Evolutionary conservation across 92 coral and sea anemone species (phyloP), one percentile per base, ranked within the genome.

Genomic region (Metridium senile): DNA sequence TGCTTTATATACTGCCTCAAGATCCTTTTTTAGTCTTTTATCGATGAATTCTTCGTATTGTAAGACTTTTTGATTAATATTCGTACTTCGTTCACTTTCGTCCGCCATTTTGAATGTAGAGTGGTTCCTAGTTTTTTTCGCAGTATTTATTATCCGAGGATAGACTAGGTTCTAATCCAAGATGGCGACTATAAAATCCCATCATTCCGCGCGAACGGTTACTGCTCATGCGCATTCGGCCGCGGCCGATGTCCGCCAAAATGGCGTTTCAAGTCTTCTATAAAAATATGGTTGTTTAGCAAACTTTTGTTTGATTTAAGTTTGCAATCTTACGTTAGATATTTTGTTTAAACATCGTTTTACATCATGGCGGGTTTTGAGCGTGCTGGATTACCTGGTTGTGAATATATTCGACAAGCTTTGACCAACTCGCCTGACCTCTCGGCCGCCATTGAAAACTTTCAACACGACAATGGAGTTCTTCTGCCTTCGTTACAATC

Each of bases 181-280:
- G 75, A 92, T 92, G 91, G 91, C 89, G 74, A 82, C 87, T 92
- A 92, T 92, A 92, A 92, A 92, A 79, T 85, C 97, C 97, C 97
- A 74, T 86, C 89, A 92, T 89, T 74, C 93, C 71, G 85, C 79
- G 93, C 91, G 72, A 78, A 35, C 66, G 77, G 58, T 47, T 58
- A 68, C 71, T 66, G 87, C 86, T 33, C 99, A 89, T 96, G 99
- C 99, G 99, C 99, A 92, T 91, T 96, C 99, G 99, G 99, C 99
- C 85, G 76, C 89, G 97, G 99, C 99, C 99, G 97, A 92, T 96
- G 99, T 92, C 99, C 99, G 99, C 99, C 99, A 81, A 79, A 33
- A 92, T 96, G 97, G 97, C 97, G 99, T 67, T 57, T 66, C 76
- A 77, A 72, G 68, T 43, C 66, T 33, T 30, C 8, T 19, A 23